Evolutionary conservation across 2,888 invertebrate species (phyloP), one percentile per base, ranked within the genome.

Genomic region (Drepanosiphum platanoidis): DNA sequence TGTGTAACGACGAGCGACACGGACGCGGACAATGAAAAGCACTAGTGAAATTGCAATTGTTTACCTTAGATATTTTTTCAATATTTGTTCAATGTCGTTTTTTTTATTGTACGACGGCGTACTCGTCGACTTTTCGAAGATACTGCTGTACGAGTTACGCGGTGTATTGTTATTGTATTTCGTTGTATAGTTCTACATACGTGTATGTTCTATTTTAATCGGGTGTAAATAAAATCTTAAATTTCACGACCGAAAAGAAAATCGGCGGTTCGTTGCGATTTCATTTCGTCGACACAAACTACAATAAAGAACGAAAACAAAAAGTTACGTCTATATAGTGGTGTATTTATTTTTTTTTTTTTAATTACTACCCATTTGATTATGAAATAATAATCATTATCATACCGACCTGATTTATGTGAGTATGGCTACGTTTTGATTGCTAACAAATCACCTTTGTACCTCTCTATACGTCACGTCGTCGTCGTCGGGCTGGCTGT

Each of bases 371-470:
- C 13, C n/a, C 3, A 64, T 30, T n/a, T 27, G 64, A 64, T 27
- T 64, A 27, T 30, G 27, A 64, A 64, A 64, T 64, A 64, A 13
- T 64, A 61, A 61, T 61, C n/a, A 13, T 64, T n/a, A 61, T 61
- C n/a, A 61, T 27, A 64, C 11, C 30, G 30, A 30, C 30, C 64
- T 64, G 3, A 64, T 64, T 64, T 30, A n/a, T n/a, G 3, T 64
- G 8, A 61, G 61, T 27, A n/a, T 61, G n/a, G n/a, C n/a, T n/a
- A 5, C 27, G n/a, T 9, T 22, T 61, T 61, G 64, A 30, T 30
- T 64, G 30, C 64, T 13, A 30, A 64, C 64, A 64, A 61, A 61
- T 64, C 64, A 30, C 64, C 64, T 64, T 64, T 64, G 64, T 64
- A 30, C 9, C 46, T 46, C 46, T 9, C 15, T 61, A 27, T 22